A percentile compares a stretch with the other conserved stretches of the same genome.
Conservation (phyloP, 2,113 vertebrate genomes). For the Cryptomyrus ogoouensis region DNA sequence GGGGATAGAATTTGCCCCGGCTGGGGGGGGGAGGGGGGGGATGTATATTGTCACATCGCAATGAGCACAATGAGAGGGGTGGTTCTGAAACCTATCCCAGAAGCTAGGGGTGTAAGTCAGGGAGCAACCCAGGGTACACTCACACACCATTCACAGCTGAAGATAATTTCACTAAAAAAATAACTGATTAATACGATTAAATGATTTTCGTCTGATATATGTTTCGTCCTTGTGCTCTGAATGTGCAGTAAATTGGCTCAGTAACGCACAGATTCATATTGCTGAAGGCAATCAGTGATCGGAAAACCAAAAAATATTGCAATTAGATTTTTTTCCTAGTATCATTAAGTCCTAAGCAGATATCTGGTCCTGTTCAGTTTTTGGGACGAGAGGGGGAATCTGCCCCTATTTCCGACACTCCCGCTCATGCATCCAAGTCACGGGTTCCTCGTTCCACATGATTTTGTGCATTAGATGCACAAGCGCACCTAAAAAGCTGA, state of each 20-base stretch:
- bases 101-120: no score
- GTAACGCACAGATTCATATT: background rate
- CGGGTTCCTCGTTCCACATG: no score
- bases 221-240: background rate
- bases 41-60: background rate
- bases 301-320: background rate
- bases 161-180: background rate
- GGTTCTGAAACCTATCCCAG: no score
- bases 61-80: background rate
- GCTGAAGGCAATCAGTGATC: background rate
- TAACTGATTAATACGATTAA: background rate
- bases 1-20: background rate
- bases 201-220: background rate
- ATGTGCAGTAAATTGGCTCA: background rate
- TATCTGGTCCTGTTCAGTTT: background rate
- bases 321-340: background rate
- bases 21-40: no score
- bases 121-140: no score
- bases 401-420: background rate
- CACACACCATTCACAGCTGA: background rate
- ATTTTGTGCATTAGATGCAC: background rate
- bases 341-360: background rate
- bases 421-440: no score
- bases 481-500: background rate
- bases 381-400: background rate